Evolutionary conservation across 2,888 invertebrate species (phyloP).

Genomic region (Napeogenes sylphis): DNA sequence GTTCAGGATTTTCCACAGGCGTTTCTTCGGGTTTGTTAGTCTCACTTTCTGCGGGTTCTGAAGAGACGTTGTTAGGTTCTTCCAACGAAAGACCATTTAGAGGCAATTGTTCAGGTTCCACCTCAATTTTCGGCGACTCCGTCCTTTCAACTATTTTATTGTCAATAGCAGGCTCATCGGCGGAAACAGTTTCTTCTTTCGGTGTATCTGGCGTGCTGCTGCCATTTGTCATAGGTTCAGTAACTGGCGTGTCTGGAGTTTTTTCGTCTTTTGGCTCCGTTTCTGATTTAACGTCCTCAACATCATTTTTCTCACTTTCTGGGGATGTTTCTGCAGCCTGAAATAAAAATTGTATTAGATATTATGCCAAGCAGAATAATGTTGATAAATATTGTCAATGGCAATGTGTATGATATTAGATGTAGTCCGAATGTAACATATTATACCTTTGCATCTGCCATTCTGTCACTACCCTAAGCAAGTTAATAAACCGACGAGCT

Average conservation of each 20-base stretch:
- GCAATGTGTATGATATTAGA: not conserved
- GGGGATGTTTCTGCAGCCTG: slow-evolving; percentile 64
- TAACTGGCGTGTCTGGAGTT: slow-evolving; percentile 71
- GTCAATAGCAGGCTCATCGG: slow-evolving; percentile 36
- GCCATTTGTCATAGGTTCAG: slow-evolving; percentile 70
- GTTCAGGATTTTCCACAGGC: slow-evolving; percentile 53
- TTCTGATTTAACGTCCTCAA: slow-evolving; percentile 53
- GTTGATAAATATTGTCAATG: not conserved
- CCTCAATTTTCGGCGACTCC: slow-evolving; percentile 42
- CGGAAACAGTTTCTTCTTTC: slow-evolving; percentile 44
- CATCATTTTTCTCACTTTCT: slow-evolving; percentile 52
- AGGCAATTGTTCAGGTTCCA: slow-evolving; percentile 60
- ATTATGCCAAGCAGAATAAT: not conserved
- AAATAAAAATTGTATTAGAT: slow-evolving; percentile 33
- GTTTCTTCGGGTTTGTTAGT: slow-evolving; percentile 57
- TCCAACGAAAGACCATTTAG: slow-evolving; percentile 65
- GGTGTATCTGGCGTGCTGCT: slow-evolving; percentile 66
- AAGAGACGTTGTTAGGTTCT: slow-evolving; percentile 50
- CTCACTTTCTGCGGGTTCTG: slow-evolving; percentile 45
- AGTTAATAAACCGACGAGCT: too few species aligned
- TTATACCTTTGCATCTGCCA: slow-evolving; percentile 63
- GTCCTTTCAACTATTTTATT: slow-evolving; percentile 44
- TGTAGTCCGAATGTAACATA: not conserved
- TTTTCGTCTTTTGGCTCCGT: slow-evolving; percentile 60
- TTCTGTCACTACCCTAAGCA: slow-evolving; percentile 28